These are phyloP conservation scores for Neoscelio sp. DNA, from an alignment of 2,888 invertebrate genomes.

Conservation along the genomic window DNA sequence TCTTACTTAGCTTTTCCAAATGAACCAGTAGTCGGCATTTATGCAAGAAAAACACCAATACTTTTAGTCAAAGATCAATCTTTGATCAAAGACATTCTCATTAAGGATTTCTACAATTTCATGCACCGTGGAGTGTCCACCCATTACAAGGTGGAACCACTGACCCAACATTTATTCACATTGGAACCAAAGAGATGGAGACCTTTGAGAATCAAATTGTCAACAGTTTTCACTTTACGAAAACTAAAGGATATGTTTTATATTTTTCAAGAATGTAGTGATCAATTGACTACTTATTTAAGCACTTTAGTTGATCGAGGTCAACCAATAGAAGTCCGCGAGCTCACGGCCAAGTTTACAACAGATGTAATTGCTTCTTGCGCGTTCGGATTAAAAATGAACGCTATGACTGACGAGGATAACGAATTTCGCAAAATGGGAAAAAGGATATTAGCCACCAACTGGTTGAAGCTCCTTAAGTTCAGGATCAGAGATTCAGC, in stretches of 20 bases:
- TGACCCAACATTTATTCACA: slow-evolving; percentile 79
- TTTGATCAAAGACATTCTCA: slow-evolving; percentile 77
- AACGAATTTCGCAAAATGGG: slow-evolving; percentile 82
- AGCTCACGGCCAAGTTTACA: slow-evolving; percentile 81
- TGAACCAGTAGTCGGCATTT: slow-evolving; percentile 71
- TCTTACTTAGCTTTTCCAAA: slow-evolving; percentile 52
- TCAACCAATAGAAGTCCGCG: slow-evolving; percentile 74
- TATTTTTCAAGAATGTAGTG: slow-evolving; percentile 79
- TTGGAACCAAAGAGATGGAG: slow-evolving; percentile 82
- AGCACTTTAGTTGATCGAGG: slow-evolving; percentile 60
- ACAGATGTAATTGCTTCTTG: slow-evolving; percentile 83
- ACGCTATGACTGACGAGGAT: slow-evolving; percentile 79
- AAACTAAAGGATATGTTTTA: slow-evolving; percentile 84
- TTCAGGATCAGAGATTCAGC: slow-evolving; percentile 63
- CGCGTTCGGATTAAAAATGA: slow-evolving; percentile 83
- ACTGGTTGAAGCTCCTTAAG: slow-evolving; percentile 61
- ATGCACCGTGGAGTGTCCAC: slow-evolving; percentile 63
- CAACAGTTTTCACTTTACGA: slow-evolving; percentile 83
- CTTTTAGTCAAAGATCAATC: slow-evolving; percentile 72
- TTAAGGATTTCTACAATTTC: slow-evolving; percentile 80
- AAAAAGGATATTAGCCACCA: slow-evolving; percentile 72
- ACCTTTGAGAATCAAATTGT: slow-evolving; percentile 81
- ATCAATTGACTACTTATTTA: slow-evolving; percentile 77
- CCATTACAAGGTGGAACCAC: slow-evolving; percentile 76
- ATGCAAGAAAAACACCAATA: slow-evolving; percentile 64